Evolutionary conservation across 2,113 vertebrate genomes (phyloP), one percentile per base, ranked within the genome.

Genomic region (Epinephelus fuscoguttatus): DNA sequence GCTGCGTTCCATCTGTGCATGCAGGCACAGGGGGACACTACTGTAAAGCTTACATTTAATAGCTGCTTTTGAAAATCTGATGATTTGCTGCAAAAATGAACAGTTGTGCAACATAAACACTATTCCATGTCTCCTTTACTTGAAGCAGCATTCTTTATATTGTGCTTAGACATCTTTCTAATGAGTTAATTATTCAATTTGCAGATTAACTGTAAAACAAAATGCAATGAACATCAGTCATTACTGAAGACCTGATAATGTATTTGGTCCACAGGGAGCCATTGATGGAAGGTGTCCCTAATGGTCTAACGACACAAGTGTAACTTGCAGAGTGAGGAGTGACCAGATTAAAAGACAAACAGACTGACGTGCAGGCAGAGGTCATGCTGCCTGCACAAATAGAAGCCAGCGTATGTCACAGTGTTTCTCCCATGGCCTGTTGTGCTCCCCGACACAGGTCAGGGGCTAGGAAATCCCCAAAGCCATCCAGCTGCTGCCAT

Each of bases 401-500:
- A 72, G 21, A 47, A 37, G 37, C 61, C 71, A 67, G 60, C 15
- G 18, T 42, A 11, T 83, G 84, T 90, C 83, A 73, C 71, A 53
- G 25, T 81, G 76, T 79, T 88, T 70, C 81, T 90, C 82, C 79
- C 86, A 23, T 89, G 88, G 81, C 87, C 84, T 78, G 78, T 80
- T 88, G 75, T 70, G 80, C 79, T 86, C 80, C 62, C 78, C 40
- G 60, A 82, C 75, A 86, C 82, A 84, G 90, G 92, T 93, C 91
- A 88, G 79, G 60, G 74, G 84, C 64, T 17, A 64, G 86, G 85
- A 92, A 94, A 91, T 89, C 90, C 91, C 91, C 70, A 69, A 90
- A 93, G 89, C 87, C 89, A 82, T 88, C 81, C 78, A 92, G 88
- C 91, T 80, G 85, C 90, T 84, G 88, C 93, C 93, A 88, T 93